Evolutionary conservation across 2,888 invertebrate species (phyloP).

Genomic region (Apodemia zela): DNA sequence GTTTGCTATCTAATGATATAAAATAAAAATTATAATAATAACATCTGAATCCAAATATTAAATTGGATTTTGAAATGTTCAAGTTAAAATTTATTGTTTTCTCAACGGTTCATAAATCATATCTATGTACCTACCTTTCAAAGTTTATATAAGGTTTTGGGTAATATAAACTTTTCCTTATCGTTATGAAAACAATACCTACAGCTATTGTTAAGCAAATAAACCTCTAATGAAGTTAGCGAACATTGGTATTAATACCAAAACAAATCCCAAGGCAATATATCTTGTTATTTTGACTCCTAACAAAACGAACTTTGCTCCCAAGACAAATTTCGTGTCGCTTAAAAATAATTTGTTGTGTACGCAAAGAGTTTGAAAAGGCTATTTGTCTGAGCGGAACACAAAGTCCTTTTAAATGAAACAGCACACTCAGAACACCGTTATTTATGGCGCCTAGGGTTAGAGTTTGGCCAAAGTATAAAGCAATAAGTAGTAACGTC

Average conservation of each 20-base stretch:
- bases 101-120: too few species aligned
- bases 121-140: too few species aligned
- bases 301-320: conserved; percentile 5
- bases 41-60: too few species aligned
- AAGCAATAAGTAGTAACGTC: conserved; percentile 2
- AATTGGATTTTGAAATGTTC: too few species aligned
- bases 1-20: too few species aligned
- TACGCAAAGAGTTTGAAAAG: conserved; percentile 27
- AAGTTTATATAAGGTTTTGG: background rate
- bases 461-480: background rate
- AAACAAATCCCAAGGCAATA: background rate
- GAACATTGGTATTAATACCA: background rate
- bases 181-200: background rate
- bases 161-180: background rate
- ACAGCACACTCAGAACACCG: conserved; percentile 22
- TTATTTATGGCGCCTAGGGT: conserved; percentile 5
- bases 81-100: too few species aligned
- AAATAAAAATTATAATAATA: too few species aligned
- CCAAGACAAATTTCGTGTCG: conserved; percentile 13
- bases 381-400: conserved; percentile 30
- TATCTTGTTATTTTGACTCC: conserved; percentile 3
- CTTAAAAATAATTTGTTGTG: conserved; percentile 32
- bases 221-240: background rate
- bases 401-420: conserved; percentile 30
- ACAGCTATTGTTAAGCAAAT: background rate